Evolutionary conservation across 1,140 invertebrate genomes (phyloP), one percentile per base, ranked within the genome.

Genomic region (Apis laboriosa): DNA sequence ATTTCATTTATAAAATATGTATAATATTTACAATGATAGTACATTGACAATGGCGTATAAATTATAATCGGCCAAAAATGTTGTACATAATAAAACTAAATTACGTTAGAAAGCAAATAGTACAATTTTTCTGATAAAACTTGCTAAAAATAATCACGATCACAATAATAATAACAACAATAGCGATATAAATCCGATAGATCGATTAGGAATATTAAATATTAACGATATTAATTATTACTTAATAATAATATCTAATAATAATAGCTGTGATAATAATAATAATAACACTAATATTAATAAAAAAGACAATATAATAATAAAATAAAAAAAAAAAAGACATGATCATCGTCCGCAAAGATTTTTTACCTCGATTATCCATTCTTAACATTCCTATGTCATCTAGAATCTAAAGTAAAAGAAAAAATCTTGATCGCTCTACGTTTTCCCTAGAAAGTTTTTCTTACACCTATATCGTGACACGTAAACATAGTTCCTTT

Each of bases 1-100:
- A 86, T 90, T 85, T 91, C 83, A 86, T 90, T 91, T 91, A 91
- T 91, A 91, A 91, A 91, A 91, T 91, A 91, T 91, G 84, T 91
- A 91, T 91, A 91, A 84, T 91, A 91, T 91, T 89, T 91, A 91
- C 90, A 91, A 72, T 89, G 89, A 86, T 90, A 84, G 86, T 88
- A 85, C 72, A 80, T 87, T 63, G 73, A 83, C 84, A 82, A 66
- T 64, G 71, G 78, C 58, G 28, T 88, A 84, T 75, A 83, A 86
- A 89, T 86, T 64, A 88, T 86, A 83, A 53, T 81, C 55, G 56
- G 53, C 60, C 80, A n/a, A 80, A 43, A 84, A 84, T 28, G 56
- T 84, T 72, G 77, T 60, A 74, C 28, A 60, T 24, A 61, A 79
- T 56, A 67, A 61, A 89, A 88, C 53, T 77, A 55, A 81, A 60